phyloP scores from a whole-genome alignment of 2,113 vertebrate species.

The Oryzias javanicus region DNA sequence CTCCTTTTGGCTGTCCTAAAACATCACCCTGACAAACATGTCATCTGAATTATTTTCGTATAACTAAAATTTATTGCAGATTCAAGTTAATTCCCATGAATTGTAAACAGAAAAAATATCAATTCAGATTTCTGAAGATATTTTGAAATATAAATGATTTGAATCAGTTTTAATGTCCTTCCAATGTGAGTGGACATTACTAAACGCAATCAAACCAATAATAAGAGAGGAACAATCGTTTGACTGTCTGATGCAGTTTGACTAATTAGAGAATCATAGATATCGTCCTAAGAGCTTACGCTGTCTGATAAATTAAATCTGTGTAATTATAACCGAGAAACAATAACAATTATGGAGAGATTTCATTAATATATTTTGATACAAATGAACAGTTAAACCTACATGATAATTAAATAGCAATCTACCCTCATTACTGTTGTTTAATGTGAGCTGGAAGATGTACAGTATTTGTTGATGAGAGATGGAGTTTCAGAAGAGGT shows the following conservation, averaged over 20 bases:
- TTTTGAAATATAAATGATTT: no score
- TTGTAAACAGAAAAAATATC: no score
- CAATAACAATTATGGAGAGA: not conserved
- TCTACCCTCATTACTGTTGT: slow-evolving; percentile 13
- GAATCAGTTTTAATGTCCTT: no score
- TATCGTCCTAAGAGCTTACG: not conserved
- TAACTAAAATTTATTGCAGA: no score
- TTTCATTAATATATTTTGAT: slow-evolving; percentile 8
- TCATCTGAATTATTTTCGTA: no score
- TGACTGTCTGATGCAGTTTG: not conserved
- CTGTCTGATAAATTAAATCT: not conserved
- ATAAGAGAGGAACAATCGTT: no score
- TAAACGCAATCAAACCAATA: no score
- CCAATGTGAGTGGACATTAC: no score
- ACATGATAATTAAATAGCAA: slow-evolving; percentile 11
- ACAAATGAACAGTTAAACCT: slow-evolving; percentile 8
- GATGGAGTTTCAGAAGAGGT: not conserved
- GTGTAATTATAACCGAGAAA: not conserved
- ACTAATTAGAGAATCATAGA: not conserved
- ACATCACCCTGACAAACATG: no score
- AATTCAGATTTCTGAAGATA: no score
- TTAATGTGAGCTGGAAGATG: slow-evolving; percentile 3
- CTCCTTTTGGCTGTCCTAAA: no score
- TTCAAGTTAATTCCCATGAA: no score
- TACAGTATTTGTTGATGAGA: not conserved